Evolutionary conservation across 1,140 invertebrate genomes (phyloP).

Genomic region (Phocides pigmalion): DNA sequence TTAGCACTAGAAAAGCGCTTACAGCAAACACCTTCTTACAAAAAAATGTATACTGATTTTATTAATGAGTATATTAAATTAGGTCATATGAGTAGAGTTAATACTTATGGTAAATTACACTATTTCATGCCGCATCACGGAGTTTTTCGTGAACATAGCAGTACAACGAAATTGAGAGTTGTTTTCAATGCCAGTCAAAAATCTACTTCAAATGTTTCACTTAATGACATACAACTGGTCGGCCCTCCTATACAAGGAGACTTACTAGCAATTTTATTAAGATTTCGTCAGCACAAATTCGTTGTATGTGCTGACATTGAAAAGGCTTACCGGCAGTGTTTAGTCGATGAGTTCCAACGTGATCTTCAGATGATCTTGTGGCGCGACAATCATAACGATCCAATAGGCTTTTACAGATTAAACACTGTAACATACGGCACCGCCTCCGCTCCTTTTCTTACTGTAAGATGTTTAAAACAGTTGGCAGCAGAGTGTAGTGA

Average conservation of each 20-base stretch:
- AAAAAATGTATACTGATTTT: conserved; percentile 39
- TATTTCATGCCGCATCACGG: conserved; percentile 43
- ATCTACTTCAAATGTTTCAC: conserved; percentile 25
- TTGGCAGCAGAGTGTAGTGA: conserved; percentile 36
- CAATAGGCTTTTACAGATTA: conserved; percentile 20
- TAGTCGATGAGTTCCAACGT: conserved; percentile 2
- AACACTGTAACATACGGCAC: conserved; percentile 37
- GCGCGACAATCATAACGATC: conserved; percentile 22
- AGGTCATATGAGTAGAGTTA: conserved; percentile 37
- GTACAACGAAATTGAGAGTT: conserved; percentile 34
- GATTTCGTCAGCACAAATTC: conserved; percentile 37
- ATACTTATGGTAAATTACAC: conserved; percentile 16
- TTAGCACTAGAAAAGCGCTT: conserved; percentile 32
- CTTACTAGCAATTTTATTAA: conserved; percentile 36
- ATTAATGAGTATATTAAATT: conserved; percentile 41
- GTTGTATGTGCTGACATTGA: conserved; percentile 37
- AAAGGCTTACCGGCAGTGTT: conserved; percentile 31
- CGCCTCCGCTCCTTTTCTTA: conserved; percentile 28
- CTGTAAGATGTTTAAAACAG: conserved; percentile 25
- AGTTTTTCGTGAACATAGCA: conserved; percentile 39
- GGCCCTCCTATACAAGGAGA: conserved; percentile 34
- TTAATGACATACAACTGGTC: conserved; percentile 33
- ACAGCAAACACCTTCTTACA: conserved; percentile 27
- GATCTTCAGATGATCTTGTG: conserved; percentile 35
- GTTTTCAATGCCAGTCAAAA: conserved; percentile 35